Conservation (phyloP, 2,113 vertebrate species). For the Plecturocebus donacophilus region DNA sequence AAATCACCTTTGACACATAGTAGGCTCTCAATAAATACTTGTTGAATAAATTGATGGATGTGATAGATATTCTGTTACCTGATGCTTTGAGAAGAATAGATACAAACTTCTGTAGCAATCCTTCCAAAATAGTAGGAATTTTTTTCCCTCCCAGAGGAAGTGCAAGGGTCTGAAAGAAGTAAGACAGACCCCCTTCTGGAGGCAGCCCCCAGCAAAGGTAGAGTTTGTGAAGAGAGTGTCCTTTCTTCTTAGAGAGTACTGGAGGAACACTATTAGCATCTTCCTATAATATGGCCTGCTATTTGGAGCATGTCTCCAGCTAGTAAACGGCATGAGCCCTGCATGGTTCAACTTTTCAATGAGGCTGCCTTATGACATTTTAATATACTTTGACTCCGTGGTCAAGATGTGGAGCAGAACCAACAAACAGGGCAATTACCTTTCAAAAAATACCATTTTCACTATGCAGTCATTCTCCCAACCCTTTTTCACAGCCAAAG, state of each 20-base stretch:
- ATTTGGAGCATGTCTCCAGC: neutral
- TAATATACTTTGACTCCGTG: slow-evolving; percentile 54
- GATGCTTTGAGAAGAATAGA: neutral
- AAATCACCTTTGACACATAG: neutral
- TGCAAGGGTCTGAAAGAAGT: neutral
- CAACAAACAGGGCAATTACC: slow-evolving; percentile 46
- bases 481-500: slow-evolving; percentile 30
- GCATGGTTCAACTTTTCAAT: neutral
- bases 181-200: neutral
- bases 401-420: slow-evolving; percentile 47
- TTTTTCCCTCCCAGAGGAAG: neutral
- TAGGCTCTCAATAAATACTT: neutral
- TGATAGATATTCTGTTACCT: neutral
- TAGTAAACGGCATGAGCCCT: neutral
- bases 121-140: neutral
- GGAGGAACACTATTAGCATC: neutral
- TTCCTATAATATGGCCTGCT: neutral
- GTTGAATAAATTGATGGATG: neutral
- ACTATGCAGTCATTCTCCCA: slow-evolving; percentile 9
- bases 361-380: neutral
- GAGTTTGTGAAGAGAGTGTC: neutral
- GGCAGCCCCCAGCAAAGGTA: neutral
- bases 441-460: slow-evolving; percentile 42
- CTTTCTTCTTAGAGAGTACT: neutral
- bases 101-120: neutral